Conservation (phyloP, 2,797 vertebrate genomes). For the Dipus sagitta region DNA sequence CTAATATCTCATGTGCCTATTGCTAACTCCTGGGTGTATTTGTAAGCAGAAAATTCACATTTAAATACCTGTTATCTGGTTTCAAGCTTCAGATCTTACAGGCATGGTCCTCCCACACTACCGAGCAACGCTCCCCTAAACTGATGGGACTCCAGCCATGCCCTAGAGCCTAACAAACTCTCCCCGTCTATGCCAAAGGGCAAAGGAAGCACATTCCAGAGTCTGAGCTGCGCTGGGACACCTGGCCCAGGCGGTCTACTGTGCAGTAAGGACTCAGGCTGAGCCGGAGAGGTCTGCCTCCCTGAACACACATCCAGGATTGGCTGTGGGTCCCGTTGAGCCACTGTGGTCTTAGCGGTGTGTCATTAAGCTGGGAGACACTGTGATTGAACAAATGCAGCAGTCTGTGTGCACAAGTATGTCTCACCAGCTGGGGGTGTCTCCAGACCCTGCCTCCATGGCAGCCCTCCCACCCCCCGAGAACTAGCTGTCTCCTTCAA, state of each 20-base stretch:
- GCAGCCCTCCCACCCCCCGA: background rate
- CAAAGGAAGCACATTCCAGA: slow-evolving; percentile 75
- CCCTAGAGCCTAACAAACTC: slow-evolving; percentile 75
- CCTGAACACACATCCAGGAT: background rate
- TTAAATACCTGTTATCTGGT: slow-evolving; percentile 82
- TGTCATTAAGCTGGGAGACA: background rate
- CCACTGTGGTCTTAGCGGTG: background rate
- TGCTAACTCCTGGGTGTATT: slow-evolving; percentile 69
- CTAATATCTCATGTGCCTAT: slow-evolving; percentile 52
- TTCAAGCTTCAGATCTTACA: slow-evolving; percentile 81
- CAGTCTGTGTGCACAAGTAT: background rate
- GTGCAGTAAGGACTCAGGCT: background rate
- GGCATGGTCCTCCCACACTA: slow-evolving; percentile 74
- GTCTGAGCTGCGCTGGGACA: background rate
- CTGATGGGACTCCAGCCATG: slow-evolving; percentile 81
- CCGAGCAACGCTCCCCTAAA: slow-evolving; percentile 73
- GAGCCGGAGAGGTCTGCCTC: background rate
- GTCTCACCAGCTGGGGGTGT: background rate
- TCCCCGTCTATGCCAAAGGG: slow-evolving; percentile 62
- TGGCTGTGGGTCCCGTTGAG: background rate
- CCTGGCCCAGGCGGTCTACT: slow-evolving; percentile 53
- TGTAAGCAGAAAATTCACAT: slow-evolving; percentile 72
- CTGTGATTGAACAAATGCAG: background rate
- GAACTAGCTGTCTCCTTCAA: background rate
- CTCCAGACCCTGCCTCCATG: background rate